Evolutionary conservation across 2,113 vertebrate species (phyloP).

Genomic region (Perognathus longimembris): DNA sequence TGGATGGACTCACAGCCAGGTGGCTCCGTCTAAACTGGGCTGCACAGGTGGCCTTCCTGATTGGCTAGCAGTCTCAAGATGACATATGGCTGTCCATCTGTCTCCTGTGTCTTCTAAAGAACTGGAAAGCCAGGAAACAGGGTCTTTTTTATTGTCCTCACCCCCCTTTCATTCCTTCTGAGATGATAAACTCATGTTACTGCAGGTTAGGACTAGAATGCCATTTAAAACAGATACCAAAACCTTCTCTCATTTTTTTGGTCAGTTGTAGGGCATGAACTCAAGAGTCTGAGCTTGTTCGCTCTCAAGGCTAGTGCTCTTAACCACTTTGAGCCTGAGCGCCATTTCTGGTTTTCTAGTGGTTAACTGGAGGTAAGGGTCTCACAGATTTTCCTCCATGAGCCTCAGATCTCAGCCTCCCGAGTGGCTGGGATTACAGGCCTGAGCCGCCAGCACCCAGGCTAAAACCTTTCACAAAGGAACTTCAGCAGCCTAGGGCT

Average conservation of each 20-base stretch:
- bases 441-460: no score
- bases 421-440: no score
- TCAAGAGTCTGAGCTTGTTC: no score
- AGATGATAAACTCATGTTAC: not conserved
- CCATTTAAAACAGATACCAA: not conserved
- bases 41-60: not conserved
- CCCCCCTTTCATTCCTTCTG: not conserved
- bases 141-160: not conserved
- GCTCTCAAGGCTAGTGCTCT: no score
- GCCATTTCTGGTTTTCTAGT: no score
- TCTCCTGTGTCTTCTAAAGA: not conserved
- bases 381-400: no score
- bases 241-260: not conserved
- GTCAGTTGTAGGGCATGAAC: no score
- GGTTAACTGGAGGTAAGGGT: no score
- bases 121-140: not conserved
- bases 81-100: constrained; percentile 26
- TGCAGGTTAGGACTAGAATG: not conserved
- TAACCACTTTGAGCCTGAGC: no score
- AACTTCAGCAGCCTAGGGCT: fast-evolving
- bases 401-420: no score
- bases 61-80: not conserved
- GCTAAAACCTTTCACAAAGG: no score
- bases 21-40: not conserved
- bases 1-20: not conserved